Evolutionary conservation across 1,140 invertebrate species (phyloP).

Genomic region (Adoxophyes honmai): DNA sequence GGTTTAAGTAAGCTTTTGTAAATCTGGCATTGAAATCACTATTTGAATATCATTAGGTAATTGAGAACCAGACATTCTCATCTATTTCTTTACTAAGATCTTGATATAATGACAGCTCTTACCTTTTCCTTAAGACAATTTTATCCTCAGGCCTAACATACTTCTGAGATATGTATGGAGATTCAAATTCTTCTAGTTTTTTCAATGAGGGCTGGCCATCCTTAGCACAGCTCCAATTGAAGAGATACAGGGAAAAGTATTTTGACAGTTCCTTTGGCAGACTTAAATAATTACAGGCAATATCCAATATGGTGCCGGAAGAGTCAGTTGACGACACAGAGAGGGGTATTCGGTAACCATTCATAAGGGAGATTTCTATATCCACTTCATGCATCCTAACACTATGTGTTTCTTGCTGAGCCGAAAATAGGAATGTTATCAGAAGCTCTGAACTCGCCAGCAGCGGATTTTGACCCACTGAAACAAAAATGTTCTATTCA

Average conservation of each 20-base stretch:
- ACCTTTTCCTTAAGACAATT: slow-evolving; percentile 88
- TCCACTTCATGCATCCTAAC: slow-evolving; percentile 84
- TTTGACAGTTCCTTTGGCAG: slow-evolving; percentile 86
- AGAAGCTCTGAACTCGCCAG: slow-evolving; percentile 89
- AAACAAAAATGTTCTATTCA: slow-evolving; percentile 41
- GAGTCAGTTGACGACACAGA: slow-evolving; percentile 89
- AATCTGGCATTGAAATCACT: no score
- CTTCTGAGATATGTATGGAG: slow-evolving; percentile 93
- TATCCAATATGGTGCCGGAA: slow-evolving; percentile 88
- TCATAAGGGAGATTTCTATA: slow-evolving; percentile 90
- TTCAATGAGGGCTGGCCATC: slow-evolving; percentile 87
- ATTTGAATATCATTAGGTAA: no score
- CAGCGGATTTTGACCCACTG: slow-evolving; percentile 90
- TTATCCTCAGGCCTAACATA: slow-evolving; percentile 80
- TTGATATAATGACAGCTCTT: slow-evolving; percentile 20
- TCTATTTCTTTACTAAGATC: background rate
- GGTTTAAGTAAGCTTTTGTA: no score
- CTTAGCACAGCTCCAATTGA: slow-evolving; percentile 85
- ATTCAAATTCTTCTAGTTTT: slow-evolving; percentile 96
- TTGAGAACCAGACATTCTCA: no score
- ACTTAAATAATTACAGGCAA: slow-evolving; percentile 86
- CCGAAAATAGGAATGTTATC: slow-evolving; percentile 91
- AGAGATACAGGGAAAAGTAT: slow-evolving; percentile 94
- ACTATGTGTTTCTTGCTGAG: slow-evolving; percentile 91
- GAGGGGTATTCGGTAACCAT: slow-evolving; percentile 90